These are phyloP conservation scores for Drosophila willistoni DNA, from an alignment of 1,140 invertebrate species.

Conservation along the genomic window DNA sequence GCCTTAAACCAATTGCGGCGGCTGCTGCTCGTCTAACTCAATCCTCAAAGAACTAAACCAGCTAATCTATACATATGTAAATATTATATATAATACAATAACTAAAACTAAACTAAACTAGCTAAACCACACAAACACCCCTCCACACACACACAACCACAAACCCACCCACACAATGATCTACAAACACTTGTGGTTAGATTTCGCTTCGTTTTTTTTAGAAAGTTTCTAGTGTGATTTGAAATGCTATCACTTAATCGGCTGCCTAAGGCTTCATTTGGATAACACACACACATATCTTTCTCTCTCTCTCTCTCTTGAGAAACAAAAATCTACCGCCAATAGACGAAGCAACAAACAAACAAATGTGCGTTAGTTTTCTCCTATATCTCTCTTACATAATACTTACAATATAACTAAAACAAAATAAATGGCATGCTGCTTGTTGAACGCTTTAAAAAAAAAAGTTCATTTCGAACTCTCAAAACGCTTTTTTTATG, in stretches of 20 bases:
- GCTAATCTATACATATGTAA: slow-evolving; percentile 26
- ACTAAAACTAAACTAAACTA: neutral
- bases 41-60: slow-evolving; percentile 28
- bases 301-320: neutral
- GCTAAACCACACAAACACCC: neutral
- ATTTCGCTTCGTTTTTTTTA: no score
- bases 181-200: neutral
- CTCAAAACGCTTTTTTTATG: neutral
- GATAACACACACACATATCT: slow-evolving; percentile 1
- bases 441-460: slow-evolving; percentile 59
- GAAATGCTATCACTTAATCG: neutral
- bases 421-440: slow-evolving; percentile 50
- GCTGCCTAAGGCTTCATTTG: slow-evolving; percentile 4
- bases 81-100: slow-evolving; percentile 6
- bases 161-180: neutral
- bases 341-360: neutral
- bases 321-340: neutral
- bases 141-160: neutral
- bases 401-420: slow-evolving; percentile 8
- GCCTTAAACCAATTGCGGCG: slow-evolving; percentile 52
- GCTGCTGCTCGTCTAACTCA: slow-evolving; percentile 31
- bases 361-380: slow-evolving; percentile 5
- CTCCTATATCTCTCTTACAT: neutral
- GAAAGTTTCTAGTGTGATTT: neutral
- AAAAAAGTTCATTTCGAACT: neutral